Base-by-base conservation (phyloP, 1,140 invertebrate species). In the Eumaeus atala region DNA sequence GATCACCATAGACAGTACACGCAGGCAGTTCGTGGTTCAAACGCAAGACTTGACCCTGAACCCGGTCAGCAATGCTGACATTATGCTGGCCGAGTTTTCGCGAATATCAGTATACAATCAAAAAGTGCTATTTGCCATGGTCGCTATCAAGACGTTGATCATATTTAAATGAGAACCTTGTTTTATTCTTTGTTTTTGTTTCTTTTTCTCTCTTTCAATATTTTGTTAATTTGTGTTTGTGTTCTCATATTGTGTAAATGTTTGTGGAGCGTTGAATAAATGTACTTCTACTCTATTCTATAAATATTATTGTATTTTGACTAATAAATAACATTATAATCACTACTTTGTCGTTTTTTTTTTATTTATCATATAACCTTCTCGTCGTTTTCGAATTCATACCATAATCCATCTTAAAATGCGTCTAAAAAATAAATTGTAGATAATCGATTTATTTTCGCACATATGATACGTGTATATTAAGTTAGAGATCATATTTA, bases 51-150 rank as follows among this genome's bases (percentile, higher is more conserved):
- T 49, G n/a, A 49, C 48, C 3, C 33, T 3, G 12, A 49, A 49
- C 48, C 48, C n/a, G 9, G 34, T 49, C n/a, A 12, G 9, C 12
- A 21, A 50, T 28, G 48, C 48, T 28, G 48, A 50, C 48, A 50
- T 50, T 14, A 50, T 50, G 48, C n/a, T 50, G 48, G 48, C 48
- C 11, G 48, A 50, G 12, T 50, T 50, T 35, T 34, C 48, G 33
- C 28, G 48, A 14, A 50, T 50, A n/a, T 5, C 21, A 0, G 9
- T 50, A 12, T 35, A 50, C 7, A 28, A 49, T 16, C 33, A 34
- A 28, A 50, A 12, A 28, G 35, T 34, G 1, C 34, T 50, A 16
- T 50, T 50, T 34, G 21, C 48, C 9, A 12, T n/a, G 4, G 35
- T 49, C 48, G 18, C 17, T 33, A 28, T 49, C 10, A 49, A 49